phyloP scores from a whole-genome alignment of 2,797 vertebrate genomes.

The Anas flavirostris region DNA sequence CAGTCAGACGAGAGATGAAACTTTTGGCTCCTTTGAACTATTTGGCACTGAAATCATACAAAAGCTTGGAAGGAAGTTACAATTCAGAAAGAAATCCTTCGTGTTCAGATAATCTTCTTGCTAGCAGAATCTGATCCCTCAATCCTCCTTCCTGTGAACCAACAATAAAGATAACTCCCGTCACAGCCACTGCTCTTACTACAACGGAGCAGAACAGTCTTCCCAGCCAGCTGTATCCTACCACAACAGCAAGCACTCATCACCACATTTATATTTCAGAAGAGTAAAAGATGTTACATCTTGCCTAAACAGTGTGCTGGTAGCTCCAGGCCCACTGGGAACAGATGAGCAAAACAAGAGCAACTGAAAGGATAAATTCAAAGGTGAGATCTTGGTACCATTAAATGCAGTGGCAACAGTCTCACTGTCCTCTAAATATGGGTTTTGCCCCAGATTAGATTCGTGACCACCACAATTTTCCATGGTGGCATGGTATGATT shows the following conservation, averaged over 20 bases:
- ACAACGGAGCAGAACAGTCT: background rate
- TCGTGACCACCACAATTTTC: conserved; percentile 44
- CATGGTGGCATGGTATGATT: background rate
- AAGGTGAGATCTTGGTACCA: background rate
- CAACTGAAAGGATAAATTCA: background rate
- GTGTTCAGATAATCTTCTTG: accelerated
- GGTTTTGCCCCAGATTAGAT: conserved; percentile 42
- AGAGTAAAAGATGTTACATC: background rate
- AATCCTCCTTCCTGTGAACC: background rate
- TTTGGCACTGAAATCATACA: background rate
- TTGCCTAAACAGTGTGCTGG: background rate
- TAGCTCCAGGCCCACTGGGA: background rate
- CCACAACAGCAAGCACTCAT: too few species aligned
- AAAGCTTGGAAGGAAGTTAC: background rate
- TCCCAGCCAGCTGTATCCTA: background rate
- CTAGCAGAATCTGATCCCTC: background rate
- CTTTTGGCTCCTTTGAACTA: background rate
- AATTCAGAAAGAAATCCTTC: background rate
- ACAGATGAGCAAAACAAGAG: background rate
- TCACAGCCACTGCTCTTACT: background rate
- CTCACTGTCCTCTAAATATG: background rate
- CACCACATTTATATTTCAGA: background rate
- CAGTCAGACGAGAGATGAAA: background rate
- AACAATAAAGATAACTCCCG: background rate
- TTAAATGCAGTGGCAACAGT: background rate